Evolutionary conservation across 1,140 invertebrate species (phyloP).

Genomic region (Heliconius himera): DNA sequence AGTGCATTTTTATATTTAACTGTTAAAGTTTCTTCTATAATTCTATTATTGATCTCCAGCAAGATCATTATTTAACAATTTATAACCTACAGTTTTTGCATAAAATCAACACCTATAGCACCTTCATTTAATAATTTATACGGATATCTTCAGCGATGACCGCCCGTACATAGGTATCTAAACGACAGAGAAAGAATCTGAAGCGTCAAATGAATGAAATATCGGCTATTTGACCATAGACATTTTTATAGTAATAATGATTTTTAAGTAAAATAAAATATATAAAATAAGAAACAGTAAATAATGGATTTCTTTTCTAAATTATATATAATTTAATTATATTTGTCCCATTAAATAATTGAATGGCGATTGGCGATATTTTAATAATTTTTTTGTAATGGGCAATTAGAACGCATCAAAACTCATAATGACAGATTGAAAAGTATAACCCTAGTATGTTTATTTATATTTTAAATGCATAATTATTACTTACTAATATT

Average conservation of each 20-base stretch:
- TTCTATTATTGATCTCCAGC: slow-evolving; percentile 99
- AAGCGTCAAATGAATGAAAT: slow-evolving; percentile 73
- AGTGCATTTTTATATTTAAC: slow-evolving; percentile 97
- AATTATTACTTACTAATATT: background rate
- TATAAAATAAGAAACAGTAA: background rate
- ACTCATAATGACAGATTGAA: slow-evolving; percentile 8
- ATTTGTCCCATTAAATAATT: background rate
- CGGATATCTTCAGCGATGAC: slow-evolving; percentile 74
- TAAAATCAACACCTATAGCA: slow-evolving; percentile 81
- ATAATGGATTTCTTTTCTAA: background rate
- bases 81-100: slow-evolving; percentile 80
- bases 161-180: slow-evolving; percentile 74
- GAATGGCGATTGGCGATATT: background rate
- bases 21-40: slow-evolving; percentile 97
- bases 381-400: background rate
- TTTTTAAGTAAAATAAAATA: background rate
- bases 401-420: background rate
- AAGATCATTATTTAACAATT: slow-evolving; percentile 94
- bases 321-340: too few relatives aligned
- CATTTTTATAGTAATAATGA: slow-evolving; percentile 14
- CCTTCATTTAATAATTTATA: slow-evolving; percentile 80
- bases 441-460: slow-evolving; percentile 23
- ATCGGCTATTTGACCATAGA: slow-evolving; percentile 65
- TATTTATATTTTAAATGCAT: slow-evolving; percentile 16
- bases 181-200: slow-evolving; percentile 73